A percentile compares a stretch with the other conserved stretches of the same genome.
Evolutionary conservation across 2,113 vertebrate genomes (phyloP).

Genomic region (Thryonomys swinderianus): DNA sequence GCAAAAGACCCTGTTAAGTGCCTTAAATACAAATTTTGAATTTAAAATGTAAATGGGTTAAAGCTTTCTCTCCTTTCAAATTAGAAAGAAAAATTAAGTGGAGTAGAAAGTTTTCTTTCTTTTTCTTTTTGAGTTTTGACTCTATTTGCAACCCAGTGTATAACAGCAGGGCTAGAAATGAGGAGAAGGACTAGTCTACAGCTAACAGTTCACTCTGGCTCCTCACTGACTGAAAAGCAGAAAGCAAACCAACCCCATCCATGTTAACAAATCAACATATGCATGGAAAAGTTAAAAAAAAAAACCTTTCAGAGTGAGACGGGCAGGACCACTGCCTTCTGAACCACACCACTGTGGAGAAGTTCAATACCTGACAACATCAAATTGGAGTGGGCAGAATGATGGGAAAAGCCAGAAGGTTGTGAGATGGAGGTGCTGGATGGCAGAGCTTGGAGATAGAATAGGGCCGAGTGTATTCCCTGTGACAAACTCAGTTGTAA

Average conservation of each 20-base stretch:
- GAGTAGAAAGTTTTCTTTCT: neutral
- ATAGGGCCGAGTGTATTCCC: neutral
- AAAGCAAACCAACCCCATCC: neutral
- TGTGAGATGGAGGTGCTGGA: neutral
- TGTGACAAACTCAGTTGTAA: neutral
- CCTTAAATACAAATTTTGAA: slow-evolving; percentile 70
- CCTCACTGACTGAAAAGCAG: neutral
- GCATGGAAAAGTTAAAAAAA: neutral
- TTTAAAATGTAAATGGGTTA: slow-evolving; percentile 73
- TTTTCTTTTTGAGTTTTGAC: slow-evolving; percentile 32
- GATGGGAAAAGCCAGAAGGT: neutral
- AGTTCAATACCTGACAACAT: neutral
- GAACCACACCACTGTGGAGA: neutral
- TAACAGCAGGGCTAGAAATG: neutral
- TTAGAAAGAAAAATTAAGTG: slow-evolving; percentile 54
- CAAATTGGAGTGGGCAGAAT: neutral
- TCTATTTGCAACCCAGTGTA: neutral
- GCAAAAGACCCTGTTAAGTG: slow-evolving; percentile 54
- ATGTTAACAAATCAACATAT: slow-evolving; percentile 56
- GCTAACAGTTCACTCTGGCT: neutral
- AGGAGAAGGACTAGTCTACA: neutral
- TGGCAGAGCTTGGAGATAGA: neutral
- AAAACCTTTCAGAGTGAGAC: neutral
- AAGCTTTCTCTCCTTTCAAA: slow-evolving; percentile 39
- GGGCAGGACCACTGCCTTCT: neutral